phyloP scores from a whole-genome alignment of 2,888 invertebrate genomes.

The Uloborus plumipes region DNA sequence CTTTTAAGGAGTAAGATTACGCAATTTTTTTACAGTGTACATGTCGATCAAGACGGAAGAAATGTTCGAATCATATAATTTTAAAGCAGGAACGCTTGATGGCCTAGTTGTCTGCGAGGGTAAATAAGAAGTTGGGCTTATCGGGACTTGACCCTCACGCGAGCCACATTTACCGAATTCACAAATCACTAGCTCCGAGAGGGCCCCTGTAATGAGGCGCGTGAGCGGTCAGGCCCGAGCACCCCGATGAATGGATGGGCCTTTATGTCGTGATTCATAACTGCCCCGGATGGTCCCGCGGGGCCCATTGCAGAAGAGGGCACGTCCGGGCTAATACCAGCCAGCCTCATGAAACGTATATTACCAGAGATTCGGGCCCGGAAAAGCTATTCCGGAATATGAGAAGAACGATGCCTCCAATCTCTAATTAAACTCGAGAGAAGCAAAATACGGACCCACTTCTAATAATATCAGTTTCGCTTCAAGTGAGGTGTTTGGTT shows the following conservation, averaged over 20 bases:
- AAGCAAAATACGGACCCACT: constrained; percentile 23
- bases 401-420: constrained; percentile 18
- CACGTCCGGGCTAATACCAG: constrained; percentile 43
- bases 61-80: too few species aligned
- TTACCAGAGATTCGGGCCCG: constrained; percentile 29
- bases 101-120: too few species aligned
- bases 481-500: constrained; percentile 20
- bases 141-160: neutral
- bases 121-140: neutral
- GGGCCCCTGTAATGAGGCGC: constrained; percentile 13
- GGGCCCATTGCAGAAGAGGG: constrained; percentile 53
- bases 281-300: constrained; percentile 26
- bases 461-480: constrained; percentile 48
- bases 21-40: too few species aligned
- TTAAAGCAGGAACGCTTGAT: too few species aligned
- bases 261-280: constrained; percentile 62
- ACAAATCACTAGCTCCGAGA: constrained; percentile 19
- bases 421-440: constrained; percentile 54
- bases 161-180: constrained; percentile 11
- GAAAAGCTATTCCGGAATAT: constrained; percentile 35
- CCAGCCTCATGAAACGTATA: constrained; percentile 53
- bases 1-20: too few species aligned
- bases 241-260: constrained; percentile 49
- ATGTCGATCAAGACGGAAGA: too few species aligned
- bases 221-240: constrained; percentile 26